Evolutionary conservation across 2,888 invertebrate genomes (phyloP).

Genomic region (Oligia latruncula): DNA sequence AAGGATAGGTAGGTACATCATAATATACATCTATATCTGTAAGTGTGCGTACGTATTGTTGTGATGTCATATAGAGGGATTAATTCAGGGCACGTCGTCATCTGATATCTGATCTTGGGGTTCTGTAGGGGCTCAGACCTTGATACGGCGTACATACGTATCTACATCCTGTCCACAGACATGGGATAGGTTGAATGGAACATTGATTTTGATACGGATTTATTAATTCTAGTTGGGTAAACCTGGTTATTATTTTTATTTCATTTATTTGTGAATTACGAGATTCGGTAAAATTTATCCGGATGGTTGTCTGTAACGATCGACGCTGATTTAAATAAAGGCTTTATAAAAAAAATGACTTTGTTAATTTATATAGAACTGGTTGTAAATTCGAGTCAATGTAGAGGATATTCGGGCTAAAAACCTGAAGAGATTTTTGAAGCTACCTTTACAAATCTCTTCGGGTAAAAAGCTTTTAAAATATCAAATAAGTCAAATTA

Average conservation of each 20-base stretch:
- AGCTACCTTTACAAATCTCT: no score
- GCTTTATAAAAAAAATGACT: neutral
- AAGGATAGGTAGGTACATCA: neutral
- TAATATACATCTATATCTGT: slow-evolving; percentile 27
- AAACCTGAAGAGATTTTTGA: neutral
- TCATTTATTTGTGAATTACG: neutral
- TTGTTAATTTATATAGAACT: neutral
- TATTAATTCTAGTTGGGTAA: slow-evolving; percentile 6
- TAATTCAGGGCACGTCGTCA: slow-evolving; percentile 87
- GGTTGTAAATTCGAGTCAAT: neutral
- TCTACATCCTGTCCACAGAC: slow-evolving; percentile 59
- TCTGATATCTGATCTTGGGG: slow-evolving; percentile 86
- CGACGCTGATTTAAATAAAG: neutral
- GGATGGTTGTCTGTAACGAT: neutral
- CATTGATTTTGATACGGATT: slow-evolving; percentile 49
- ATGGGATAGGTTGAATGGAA: slow-evolving; percentile 41
- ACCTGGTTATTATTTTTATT: neutral
- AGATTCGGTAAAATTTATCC: neutral
- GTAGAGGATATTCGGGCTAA: neutral
- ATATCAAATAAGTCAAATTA: neutral
- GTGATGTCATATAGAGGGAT: slow-evolving; percentile 84
- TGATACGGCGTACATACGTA: slow-evolving; percentile 71
- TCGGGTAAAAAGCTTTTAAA: neutral
- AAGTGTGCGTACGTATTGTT: slow-evolving; percentile 72
- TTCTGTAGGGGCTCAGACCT: slow-evolving; percentile 77